phyloP scores from a whole-genome alignment of 2,888 invertebrate species.

The Chymomyza amoena region DNA sequence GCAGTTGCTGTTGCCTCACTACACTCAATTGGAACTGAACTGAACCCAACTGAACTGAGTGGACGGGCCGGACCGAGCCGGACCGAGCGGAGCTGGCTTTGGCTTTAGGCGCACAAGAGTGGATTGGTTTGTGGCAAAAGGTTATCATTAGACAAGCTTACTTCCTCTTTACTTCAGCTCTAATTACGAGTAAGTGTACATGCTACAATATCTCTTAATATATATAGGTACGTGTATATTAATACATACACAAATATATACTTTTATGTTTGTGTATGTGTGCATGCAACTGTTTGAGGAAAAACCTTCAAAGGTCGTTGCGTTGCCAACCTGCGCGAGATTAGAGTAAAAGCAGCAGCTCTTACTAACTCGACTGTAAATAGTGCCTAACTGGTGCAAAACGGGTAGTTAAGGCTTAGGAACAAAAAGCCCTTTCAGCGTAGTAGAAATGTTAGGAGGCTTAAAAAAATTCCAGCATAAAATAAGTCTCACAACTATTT shows the following conservation, averaged over 20 bases:
- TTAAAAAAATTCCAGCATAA: no score
- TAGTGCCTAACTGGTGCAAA: no score
- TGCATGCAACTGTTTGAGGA: background rate
- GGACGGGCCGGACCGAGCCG: background rate
- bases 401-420: no score
- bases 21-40: background rate
- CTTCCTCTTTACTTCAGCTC: conserved; percentile 62
- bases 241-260: no score
- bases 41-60: no score
- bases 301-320: conserved; percentile 47
- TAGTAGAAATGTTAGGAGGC: no score
- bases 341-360: no score
- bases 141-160: conserved; percentile 73
- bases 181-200: conserved; percentile 55
- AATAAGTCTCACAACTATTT: no score
- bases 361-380: no score
- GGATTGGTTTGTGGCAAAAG: conserved; percentile 38
- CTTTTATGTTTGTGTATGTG: background rate
- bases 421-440: no score
- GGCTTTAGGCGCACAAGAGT: background rate
- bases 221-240: no score
- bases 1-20: conserved; percentile 6
- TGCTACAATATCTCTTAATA: conserved; percentile 22
- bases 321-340: background rate
- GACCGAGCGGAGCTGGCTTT: background rate